Evolutionary conservation across 2,797 vertebrate species (phyloP).

Genomic region (Botia kubotai): DNA sequence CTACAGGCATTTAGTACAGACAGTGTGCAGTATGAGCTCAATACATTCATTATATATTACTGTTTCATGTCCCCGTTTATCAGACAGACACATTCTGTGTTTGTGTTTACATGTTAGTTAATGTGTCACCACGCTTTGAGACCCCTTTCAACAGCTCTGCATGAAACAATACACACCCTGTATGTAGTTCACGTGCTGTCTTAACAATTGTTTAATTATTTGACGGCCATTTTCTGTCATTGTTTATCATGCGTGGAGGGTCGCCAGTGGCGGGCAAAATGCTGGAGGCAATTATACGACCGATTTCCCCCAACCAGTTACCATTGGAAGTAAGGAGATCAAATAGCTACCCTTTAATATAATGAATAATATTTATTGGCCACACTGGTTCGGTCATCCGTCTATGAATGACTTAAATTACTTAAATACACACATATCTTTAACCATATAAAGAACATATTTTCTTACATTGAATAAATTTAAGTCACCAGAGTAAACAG

Average conservation of each 20-base stretch:
- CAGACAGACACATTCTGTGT: slow-evolving; percentile 34
- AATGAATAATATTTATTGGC: slow-evolving; percentile 64
- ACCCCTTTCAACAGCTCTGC: neutral
- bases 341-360: slow-evolving; percentile 79
- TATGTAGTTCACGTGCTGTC: neutral
- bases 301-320: slow-evolving; percentile 53
- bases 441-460: neutral
- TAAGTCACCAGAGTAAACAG: neutral
- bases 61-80: neutral
- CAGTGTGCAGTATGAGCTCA: neutral
- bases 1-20: neutral
- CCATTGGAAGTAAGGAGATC: slow-evolving; percentile 79
- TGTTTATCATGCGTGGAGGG: neutral
- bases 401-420: neutral
- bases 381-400: neutral
- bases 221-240: neutral
- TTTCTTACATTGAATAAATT: neutral
- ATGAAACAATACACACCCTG: neutral
- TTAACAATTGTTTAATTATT: neutral
- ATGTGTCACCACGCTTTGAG: neutral
- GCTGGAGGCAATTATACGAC: neutral
- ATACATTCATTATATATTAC: neutral
- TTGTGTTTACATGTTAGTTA: slow-evolving; percentile 21
- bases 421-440: too few species aligned
- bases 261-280: neutral